These are phyloP conservation scores for Elmis aenea DNA, from an alignment of 2,888 invertebrate genomes.

Conservation along the genomic window DNA sequence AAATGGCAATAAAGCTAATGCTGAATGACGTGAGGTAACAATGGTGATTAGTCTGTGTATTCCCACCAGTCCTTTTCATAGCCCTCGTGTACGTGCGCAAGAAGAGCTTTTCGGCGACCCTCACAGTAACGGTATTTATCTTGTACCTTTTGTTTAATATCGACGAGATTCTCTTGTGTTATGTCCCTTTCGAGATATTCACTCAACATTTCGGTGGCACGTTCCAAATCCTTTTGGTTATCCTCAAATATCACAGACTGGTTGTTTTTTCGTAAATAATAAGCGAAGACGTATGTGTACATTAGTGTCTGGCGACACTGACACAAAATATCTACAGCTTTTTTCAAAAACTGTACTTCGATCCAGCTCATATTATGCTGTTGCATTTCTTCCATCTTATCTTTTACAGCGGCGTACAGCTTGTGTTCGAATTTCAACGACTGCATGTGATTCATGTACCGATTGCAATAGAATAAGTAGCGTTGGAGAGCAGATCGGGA, in stretches of 20 bases:
- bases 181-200: constrained; percentile 98
- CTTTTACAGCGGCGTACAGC: constrained; percentile 91
- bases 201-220: constrained; percentile 95
- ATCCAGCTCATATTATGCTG: constrained; percentile 99
- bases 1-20: too few species aligned
- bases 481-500: constrained; percentile 94
- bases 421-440: constrained; percentile 97
- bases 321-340: constrained; percentile 95
- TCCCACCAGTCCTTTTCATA: constrained; percentile 99
- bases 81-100: constrained; percentile 98
- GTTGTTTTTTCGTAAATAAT: constrained; percentile 96
- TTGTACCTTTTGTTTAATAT: constrained; percentile 98
- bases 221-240: constrained; percentile 97
- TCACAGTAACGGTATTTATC: constrained; percentile 99
- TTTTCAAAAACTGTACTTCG: constrained; percentile 97
- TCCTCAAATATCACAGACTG: constrained; percentile 99
- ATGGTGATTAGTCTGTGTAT: constrained; percentile 72
- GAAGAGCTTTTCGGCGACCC: constrained; percentile 87
- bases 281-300: constrained; percentile 99
- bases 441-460: constrained; percentile 99
- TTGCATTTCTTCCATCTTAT: constrained; percentile 99
- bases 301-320: constrained; percentile 96
- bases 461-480: constrained; percentile 94
- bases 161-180: constrained; percentile 92
- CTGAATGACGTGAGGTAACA: too few species aligned